Conservation (phyloP, 2,888 invertebrate genomes). For the Scotopteryx bipunctaria region DNA sequence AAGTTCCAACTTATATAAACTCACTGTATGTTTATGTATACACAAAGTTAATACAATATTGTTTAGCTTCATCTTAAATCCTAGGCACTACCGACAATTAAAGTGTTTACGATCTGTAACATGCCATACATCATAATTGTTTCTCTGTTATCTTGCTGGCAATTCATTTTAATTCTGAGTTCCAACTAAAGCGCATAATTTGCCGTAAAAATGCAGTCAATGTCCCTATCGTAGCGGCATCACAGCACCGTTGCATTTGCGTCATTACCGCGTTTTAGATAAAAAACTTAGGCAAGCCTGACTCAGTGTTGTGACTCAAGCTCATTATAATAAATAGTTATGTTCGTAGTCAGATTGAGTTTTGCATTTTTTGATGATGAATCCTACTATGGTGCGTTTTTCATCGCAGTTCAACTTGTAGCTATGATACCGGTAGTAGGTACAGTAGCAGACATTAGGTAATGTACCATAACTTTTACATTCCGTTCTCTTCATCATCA, state of each 20-base stretch:
- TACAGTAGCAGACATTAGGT: no score
- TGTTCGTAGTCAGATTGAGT: not conserved
- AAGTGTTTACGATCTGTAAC: no score
- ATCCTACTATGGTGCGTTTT: not conserved
- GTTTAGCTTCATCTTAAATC: no score
- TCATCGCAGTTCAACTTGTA: no score
- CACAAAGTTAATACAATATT: slow-evolving; percentile 4
- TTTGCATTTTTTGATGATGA: not conserved
- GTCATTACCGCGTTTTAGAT: slow-evolving; percentile 32
- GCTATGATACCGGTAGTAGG: no score
- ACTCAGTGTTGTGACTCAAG: slow-evolving; percentile 19
- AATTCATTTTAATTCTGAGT: not conserved
- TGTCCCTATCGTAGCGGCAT: slow-evolving; percentile 17
- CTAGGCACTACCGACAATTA: no score
- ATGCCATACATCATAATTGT: no score
- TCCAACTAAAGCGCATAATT: slow-evolving; percentile 2
- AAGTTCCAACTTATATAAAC: slow-evolving; percentile 1
- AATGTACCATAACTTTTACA: no score
- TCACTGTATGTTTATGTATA: not conserved
- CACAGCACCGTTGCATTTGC: slow-evolving; percentile 21
- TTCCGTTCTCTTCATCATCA: no score
- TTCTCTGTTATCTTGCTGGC: no score
- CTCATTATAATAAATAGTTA: slow-evolving; percentile 12
- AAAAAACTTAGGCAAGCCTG: slow-evolving; percentile 20
- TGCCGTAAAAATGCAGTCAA: slow-evolving; percentile 20